phyloP scores from a whole-genome alignment of 2,113 vertebrate species.

The Fregata magnificens region DNA sequence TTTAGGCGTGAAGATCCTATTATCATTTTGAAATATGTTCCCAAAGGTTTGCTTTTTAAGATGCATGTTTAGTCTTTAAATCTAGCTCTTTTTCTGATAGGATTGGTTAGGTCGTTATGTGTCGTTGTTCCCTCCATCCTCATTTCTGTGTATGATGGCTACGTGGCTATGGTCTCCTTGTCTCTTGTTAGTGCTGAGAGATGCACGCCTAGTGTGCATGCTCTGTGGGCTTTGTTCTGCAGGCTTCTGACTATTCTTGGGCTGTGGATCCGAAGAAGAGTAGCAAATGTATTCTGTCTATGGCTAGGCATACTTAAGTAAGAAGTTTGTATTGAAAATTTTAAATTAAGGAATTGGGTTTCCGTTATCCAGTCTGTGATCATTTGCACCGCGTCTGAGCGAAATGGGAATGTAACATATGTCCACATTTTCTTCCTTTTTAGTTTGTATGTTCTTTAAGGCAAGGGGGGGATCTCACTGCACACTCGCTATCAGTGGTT shows the following conservation, averaged over 20 bases:
- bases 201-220: neutral
- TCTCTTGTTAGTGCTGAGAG: neutral
- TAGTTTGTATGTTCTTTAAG: neutral
- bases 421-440: neutral
- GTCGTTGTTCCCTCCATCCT: rapidly evolving
- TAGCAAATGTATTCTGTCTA: neutral
- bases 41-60: neutral
- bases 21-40: neutral
- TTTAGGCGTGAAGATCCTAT: neutral
- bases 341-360: neutral
- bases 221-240: neutral
- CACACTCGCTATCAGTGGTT: neutral
- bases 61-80: neutral
- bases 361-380: neutral
- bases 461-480: neutral
- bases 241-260: neutral
- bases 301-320: neutral
- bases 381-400: neutral
- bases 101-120: neutral
- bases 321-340: neutral
- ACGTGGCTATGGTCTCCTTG: neutral
- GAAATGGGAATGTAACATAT: neutral
- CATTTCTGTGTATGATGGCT: neutral
- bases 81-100: neutral
- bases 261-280: neutral